Percentiles rank a stretch among this genome's conserved stretches.
These are phyloP conservation scores for Cavia porcellus DNA, from an alignment of 2,113 vertebrate species.

Conservation along the genomic window DNA sequence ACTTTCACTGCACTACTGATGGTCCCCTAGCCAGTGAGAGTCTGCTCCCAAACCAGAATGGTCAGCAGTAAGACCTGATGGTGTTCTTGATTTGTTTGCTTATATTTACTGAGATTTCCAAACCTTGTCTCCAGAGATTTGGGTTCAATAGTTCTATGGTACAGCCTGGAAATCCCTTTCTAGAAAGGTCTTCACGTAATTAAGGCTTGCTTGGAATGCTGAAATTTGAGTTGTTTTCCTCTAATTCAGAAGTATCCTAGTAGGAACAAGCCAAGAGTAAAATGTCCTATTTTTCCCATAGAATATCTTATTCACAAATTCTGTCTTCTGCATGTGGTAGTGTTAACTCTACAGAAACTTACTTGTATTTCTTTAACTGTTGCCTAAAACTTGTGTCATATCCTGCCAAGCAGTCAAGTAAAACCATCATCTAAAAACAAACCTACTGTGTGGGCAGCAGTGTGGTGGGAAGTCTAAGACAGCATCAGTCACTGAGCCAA, in stretches of 20 bases:
- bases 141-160: not conserved
- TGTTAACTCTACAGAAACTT: not conserved
- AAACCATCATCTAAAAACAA: not conserved
- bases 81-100: not conserved
- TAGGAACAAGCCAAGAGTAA: not conserved
- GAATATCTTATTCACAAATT: not conserved
- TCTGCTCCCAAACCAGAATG: not conserved
- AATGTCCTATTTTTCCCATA: not conserved
- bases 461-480: not conserved
- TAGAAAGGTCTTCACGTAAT: not conserved
- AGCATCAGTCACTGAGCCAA: not conserved
- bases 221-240: constrained; percentile 17
- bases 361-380: not conserved
- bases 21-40: not conserved
- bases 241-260: not conserved
- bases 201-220: constrained; percentile 8
- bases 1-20: not conserved
- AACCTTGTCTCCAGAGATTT: not conserved
- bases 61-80: not conserved
- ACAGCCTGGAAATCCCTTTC: not conserved
- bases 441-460: not conserved
- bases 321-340: not conserved
- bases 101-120: not conserved
- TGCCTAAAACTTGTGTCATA: constrained; percentile 6
- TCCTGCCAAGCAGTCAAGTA: not conserved